Evolutionary conservation across 2,888 invertebrate genomes (phyloP), one percentile per base, ranked within the genome.

Genomic region (Cetonia aurata): DNA sequence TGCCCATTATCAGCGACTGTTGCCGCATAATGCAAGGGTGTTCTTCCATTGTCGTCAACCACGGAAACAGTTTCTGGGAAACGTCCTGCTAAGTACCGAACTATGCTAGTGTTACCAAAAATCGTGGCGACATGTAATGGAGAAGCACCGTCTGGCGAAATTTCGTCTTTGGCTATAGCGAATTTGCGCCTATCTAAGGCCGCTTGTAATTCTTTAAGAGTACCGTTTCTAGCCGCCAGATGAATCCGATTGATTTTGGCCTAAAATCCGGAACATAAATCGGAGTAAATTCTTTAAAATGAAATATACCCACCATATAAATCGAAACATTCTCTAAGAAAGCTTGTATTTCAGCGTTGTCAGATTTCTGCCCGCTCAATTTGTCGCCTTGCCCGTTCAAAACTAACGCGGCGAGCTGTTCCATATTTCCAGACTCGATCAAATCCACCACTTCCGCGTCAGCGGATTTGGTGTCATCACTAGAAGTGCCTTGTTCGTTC

Each of bases 211-310:
- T 95, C 93, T 77, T 93, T 87, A 74, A 97, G 87, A 80, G 92
- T 93, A 3, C 97, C 97, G 77, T 93, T 92, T 77, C 91, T 89
- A 17, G 96, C 93, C 41, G 96, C 95, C 77, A 91, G 85, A 82
- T 97, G 97, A 33, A 97, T 95, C 72, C 92, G 90, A 74, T 93
- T 92, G 76, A 97, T 96, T 89, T 97, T 96, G 77, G 91, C 90
- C 96, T 96, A 78, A 44, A 72, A 68, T 25, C 8, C 19, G 19
- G 6, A 3, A 42, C 17, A 9, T n/a, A 13, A 62, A 44, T n/a
- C 12, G 12, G 56, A 13, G 15, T 52, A 6, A 50, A 46, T 8
- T 56, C 12, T 19, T n/a, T 37, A 37, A 37, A 9, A 6, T 37
- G 9, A 25, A 66, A 6, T n/a, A 17, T 67, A 67, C 81, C 86